Conservation (phyloP, 2,888 invertebrate species). For the Caenorhabditis japonica region DNA sequence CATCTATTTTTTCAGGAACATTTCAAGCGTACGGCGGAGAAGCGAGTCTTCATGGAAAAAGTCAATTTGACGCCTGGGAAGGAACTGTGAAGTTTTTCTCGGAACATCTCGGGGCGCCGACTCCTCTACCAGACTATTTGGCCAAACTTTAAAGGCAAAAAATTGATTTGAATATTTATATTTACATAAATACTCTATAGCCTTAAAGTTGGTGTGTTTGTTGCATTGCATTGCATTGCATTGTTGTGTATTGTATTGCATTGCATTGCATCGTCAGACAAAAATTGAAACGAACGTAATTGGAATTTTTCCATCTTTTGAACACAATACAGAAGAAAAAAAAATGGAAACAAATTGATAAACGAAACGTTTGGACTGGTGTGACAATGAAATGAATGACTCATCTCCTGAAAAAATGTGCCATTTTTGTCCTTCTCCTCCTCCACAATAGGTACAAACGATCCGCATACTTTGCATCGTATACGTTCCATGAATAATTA, state of each 20-base stretch:
- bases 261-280: too few relatives aligned
- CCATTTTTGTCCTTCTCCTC: too few relatives aligned
- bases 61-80: slow-evolving; percentile 45
- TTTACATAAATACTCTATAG: slow-evolving; percentile 27
- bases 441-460: slow-evolving; percentile 40
- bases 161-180: slow-evolving; percentile 51
- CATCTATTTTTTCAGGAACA: slow-evolving; percentile 19
- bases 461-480: slow-evolving; percentile 37
- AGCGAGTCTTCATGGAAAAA: slow-evolving; percentile 37
- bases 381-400: slow-evolving; percentile 26
- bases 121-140: slow-evolving; percentile 33
- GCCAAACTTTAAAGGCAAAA: slow-evolving; percentile 47
- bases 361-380: slow-evolving; percentile 25
- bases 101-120: slow-evolving; percentile 38
- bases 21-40: slow-evolving; percentile 51
- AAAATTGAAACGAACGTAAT: too few relatives aligned
- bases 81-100: slow-evolving; percentile 41
- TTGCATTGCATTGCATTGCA: too few relatives aligned
- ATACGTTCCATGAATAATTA: slow-evolving; percentile 52
- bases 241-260: too few relatives aligned
- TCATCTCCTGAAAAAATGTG: too few relatives aligned
- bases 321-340: slow-evolving; percentile 35
- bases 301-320: slow-evolving; percentile 39
- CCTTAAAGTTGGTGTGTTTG: too few relatives aligned
- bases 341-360: slow-evolving; percentile 42